Evolutionary conservation across 2,888 invertebrate species (phyloP), one percentile per base, ranked within the genome.

Genomic region (Melanargia galathea): DNA sequence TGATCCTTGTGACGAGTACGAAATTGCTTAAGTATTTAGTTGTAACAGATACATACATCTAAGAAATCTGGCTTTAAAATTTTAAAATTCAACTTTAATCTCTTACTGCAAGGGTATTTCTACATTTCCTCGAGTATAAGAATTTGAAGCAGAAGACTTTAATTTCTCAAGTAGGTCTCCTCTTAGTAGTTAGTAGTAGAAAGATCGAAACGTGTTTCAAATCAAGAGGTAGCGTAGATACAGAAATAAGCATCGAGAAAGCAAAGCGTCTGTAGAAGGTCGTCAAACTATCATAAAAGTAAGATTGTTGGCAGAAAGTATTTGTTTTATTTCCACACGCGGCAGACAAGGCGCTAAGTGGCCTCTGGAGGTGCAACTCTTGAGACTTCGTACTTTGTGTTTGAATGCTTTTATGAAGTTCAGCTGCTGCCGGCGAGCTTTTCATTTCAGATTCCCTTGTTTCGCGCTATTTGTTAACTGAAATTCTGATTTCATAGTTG

Each of bases 381-480:
- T 40, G 62, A 67, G 66, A 64, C 66, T 63, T 33, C 58, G 61
- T 63, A 62, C 62, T 63, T 66, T 63, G 60, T 63, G 57, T 61
- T 55, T 62, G 62, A 67, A 60, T 64, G 64, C 65, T 60, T 65
- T 67, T 67, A 64, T 64, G 64, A 67, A 67, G 58, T 58, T 58
- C 48, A 58, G 48, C 24, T 48, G 48, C 24, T 48, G 58, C 35
- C 48, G 58, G 58, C 58, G 48, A 35, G 58, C 46, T 58, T 58
- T 58, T 58, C 49, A 58, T 58, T 58, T 49, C 58, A 49, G 48
- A 35, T 35, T 58, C 35, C 46, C 58, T 58, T 58, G 58, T 58
- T 48, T 58, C 20, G 16, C 38, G 48, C 24, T 48, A 22, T 48
- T 48, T 48, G 58, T 48, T 46, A 57, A 30, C 16, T 56, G n/a